Evolutionary conservation across 2,888 invertebrate species (phyloP).

Genomic region (Rhopalosiphum nymphaeae): DNA sequence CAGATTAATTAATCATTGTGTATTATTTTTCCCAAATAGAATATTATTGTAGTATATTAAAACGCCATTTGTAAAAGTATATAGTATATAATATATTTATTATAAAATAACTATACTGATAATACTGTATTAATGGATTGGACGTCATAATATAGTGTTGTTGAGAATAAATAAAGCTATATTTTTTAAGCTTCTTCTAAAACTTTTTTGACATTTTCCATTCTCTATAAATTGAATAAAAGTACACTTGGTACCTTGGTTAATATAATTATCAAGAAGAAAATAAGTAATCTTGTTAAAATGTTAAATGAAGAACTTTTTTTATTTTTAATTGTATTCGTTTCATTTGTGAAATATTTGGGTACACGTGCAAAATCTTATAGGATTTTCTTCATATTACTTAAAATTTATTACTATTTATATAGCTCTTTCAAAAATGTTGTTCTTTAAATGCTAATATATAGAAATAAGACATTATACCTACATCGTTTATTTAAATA

Average conservation of each 20-base stretch:
- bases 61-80: not conserved
- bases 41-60: not conserved
- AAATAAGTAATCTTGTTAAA: not conserved
- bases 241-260: not conserved
- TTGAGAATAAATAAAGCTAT: not conserved
- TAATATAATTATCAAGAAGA: not conserved
- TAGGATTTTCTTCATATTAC: not conserved
- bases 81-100: too few species aligned
- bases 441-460: not conserved
- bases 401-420: not conserved
- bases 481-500: conserved; percentile 2
- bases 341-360: not conserved
- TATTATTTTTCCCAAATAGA: not conserved
- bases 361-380: not conserved
- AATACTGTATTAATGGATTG: not conserved
- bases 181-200: not conserved
- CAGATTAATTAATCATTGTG: not conserved
- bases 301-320: not conserved
- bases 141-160: not conserved
- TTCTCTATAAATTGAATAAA: not conserved
- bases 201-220: not conserved
- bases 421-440: not conserved
- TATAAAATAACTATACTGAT: not conserved
- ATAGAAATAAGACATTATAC: not conserved
- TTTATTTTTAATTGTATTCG: not conserved